Evolutionary conservation across 2,888 invertebrate species (phyloP), one percentile per base, ranked within the genome.

Genomic region (Odontocerum albicorne): DNA sequence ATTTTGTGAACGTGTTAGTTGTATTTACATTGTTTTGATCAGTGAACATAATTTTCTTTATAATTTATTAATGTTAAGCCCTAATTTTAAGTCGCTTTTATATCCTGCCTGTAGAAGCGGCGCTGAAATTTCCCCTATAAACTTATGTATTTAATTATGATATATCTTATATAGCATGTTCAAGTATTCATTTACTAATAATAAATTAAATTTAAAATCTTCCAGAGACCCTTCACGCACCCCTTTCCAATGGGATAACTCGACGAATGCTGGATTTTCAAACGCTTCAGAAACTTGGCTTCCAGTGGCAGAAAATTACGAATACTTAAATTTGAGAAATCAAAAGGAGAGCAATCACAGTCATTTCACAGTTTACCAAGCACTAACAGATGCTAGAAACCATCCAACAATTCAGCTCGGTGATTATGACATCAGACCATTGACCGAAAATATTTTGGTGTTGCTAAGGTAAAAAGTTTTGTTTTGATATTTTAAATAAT

Each of bases 221-320:
- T 46, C 1, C 39, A 71, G 86, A 42, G 85, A 86, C 61, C 84
- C 85, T 0, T 81, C 78, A 4, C 73, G 86, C 35, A 85, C 86
- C 0, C 87, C 87, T 0, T 84, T 74, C 67, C 86, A 86, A 59
- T 87, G 86, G 87, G 72, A 83, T 63, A 66, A 71, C 46, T 66
- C 73, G 0, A 70, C 67, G 1, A 81, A 73, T 53, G 83, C 83
- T 20, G 86, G 85, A 0, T 89, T 89, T 66, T 82, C 86, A 0
- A 75, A 69, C 0, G 73, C 65, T 2, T 68, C 67, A 0, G 65
- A 64, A 0, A 82, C 87, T 0, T 90, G 89, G 88, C 66, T 89
- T 4, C 88, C 88, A 0, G 76, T 89, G 1, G 78, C 85, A 55
- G 67, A 76, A 0, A 83, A 87, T 65, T 87, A 81, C 65, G 63